Conservation (phyloP, 37 sponge, comb jelly and placozoan species). For the Lycopodina hypogea region DNA sequence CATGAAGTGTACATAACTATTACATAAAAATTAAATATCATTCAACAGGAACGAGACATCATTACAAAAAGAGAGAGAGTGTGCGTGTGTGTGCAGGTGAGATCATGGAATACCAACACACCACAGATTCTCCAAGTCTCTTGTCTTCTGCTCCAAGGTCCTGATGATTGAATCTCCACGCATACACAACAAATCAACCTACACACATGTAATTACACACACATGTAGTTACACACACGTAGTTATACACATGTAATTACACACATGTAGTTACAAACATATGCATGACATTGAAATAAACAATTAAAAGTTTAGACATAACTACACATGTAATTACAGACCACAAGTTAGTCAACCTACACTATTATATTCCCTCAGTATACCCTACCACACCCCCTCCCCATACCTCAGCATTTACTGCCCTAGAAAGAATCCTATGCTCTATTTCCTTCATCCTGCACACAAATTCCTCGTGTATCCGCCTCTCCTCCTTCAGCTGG, state of each 20-base stretch:
- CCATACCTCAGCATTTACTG: slow-evolving; percentile 37
- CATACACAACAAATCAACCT: slow-evolving; percentile 27
- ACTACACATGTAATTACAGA: no score
- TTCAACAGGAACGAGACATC: no score
- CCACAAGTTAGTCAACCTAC: no score
- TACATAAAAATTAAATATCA: background rate
- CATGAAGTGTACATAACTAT: no score
- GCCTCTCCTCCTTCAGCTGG: background rate
- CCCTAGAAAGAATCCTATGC: slow-evolving; percentile 13
- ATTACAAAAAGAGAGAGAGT: no score
- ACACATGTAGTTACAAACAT: no score
- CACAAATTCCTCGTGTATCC: slow-evolving; percentile 10
- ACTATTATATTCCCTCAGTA: no score
- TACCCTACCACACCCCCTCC: background rate
- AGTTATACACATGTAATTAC: no score
- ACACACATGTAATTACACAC: slow-evolving; percentile 7
- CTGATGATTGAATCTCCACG: slow-evolving; percentile 12
- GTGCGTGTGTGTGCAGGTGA: no score
- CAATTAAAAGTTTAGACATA: no score
- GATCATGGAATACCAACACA: background rate
- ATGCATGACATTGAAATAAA: no score
- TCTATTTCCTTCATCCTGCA: background rate
- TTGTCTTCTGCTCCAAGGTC: slow-evolving; percentile 14
- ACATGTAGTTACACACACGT: slow-evolving; percentile 6
- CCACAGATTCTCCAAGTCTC: slow-evolving; percentile 36